A percentile compares a stretch with the other conserved stretches of the same genome.
These are phyloP conservation scores for Telenomus remus DNA, from an alignment of 1,140 invertebrate species.

Conservation along the genomic window DNA sequence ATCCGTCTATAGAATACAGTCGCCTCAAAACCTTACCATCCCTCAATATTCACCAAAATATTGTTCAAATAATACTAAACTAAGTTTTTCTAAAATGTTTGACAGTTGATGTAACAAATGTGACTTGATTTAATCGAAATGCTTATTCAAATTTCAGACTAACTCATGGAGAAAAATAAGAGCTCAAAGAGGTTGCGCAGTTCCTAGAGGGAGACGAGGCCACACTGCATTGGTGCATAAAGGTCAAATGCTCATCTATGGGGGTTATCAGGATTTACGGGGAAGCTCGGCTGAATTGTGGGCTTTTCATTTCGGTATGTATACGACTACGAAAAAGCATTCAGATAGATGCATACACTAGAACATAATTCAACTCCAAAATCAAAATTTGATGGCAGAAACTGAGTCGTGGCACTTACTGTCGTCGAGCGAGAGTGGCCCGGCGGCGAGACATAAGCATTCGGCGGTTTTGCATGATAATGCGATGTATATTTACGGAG, in stretches of 20 bases:
- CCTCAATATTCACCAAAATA: too few species aligned
- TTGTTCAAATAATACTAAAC: too few species aligned
- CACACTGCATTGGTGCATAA: conserved; percentile 88
- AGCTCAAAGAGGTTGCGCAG: conserved; percentile 76
- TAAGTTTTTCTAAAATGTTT: too few species aligned
- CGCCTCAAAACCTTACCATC: too few species aligned
- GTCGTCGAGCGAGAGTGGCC: conserved; percentile 75
- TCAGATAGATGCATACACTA: too few species aligned
- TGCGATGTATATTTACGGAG: conserved; percentile 91
- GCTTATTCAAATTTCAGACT: conserved; percentile 70
- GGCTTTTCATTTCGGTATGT: conserved; percentile 90
- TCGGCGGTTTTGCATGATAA: conserved; percentile 87
- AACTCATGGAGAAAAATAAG: conserved; percentile 83
- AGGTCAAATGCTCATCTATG: conserved; percentile 89
- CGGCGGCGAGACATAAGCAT: conserved; percentile 88
- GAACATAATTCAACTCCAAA: too few species aligned
- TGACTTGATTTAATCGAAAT: too few species aligned
- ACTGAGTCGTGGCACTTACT: conserved; percentile 85
- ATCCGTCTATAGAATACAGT: too few species aligned
- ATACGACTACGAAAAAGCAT: too few species aligned
- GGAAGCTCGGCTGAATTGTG: conserved; percentile 91
- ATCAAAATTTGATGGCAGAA: conserved; percentile 74
- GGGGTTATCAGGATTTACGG: conserved; percentile 90
- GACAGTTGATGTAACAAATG: too few species aligned
- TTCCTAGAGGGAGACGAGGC: conserved; percentile 86